Base-by-base conservation (phyloP, 2,113 vertebrate genomes). In the Paramisgurnus dabryanus region DNA sequence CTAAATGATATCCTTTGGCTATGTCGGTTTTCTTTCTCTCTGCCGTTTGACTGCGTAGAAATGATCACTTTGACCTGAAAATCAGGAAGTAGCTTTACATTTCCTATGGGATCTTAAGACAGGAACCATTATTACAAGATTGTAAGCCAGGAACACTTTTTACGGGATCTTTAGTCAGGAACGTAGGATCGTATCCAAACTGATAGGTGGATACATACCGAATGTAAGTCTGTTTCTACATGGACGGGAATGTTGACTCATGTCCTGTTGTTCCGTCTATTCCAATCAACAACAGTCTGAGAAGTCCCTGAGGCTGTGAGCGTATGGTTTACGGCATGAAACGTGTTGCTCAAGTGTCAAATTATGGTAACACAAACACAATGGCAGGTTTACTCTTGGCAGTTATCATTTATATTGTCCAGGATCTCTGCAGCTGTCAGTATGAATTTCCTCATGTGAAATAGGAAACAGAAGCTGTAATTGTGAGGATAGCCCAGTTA, bases 201-300 rank as follows among this genome's bases (percentile, higher is more conserved):
- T 17, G 4, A 57, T 6, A 5, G 5, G 15, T 57, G 53, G 53
- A 3, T 22, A 74, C 55, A 13, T 61, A 22, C 1, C 40, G 5
- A 15, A 47, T 34, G 71, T 63, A 43, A 7, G 18, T 49, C n/a
- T 10, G 22, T 64, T 76, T 76, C 41, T 10, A 11, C 22, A 49
- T 8, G 4, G 73, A 64, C 9, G 58, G 73, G 73, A 76, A 76
- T 64, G 58, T 76, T 76, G 73, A 76, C 58, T 76, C 73, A 76
- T 76, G 73, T 76, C 60, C 73, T 76, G 58, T 64, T 64, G 22
- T 75, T 61, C 72, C 22, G 22, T 77, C 18, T 66, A 67, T 77
- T 84, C 55, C 63, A 70, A 63, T 67, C 53, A 41, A 55, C 74
- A 73, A 72, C 69, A 74, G 17, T 34, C 50, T 6, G 41, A 77